Base-by-base conservation (phyloP, 2,113 vertebrate genomes). In the Carettochelys insculpta region DNA sequence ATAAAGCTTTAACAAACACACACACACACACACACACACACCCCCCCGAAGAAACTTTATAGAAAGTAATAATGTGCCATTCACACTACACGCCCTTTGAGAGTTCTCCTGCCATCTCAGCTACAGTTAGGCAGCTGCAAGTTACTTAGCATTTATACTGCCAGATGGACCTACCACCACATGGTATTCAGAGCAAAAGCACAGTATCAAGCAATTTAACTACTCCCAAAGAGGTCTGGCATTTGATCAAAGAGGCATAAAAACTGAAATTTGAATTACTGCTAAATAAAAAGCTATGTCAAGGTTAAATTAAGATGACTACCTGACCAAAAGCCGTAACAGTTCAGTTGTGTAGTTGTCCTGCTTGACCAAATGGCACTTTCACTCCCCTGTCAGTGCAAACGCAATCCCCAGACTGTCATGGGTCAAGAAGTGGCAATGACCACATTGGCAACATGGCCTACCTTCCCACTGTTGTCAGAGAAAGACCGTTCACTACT, bases 41-140 rank as follows among this genome's bases (percentile, higher is more conserved):
- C n/a, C n/a, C n/a, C n/a, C 83, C 75, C 91, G 90, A n/a, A 78
- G 90, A 86, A 93, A 96, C 92, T 96, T 97, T 94, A 95, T 16
- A n/a, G 2, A 92, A 94, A 87, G 45, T 84, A 95, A 90, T 76
- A 68, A 45, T 84, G 87, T 89, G 85, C 51, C 78, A 95, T 86
- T 95, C 92, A 34, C 24, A 90, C 65, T 38, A 38, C 76, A 80
- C 88, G 85, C 86, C 93, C 89, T 86, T 82, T 79, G 58, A 94
- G 61, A 92, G 87, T 53, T 5, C 29, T 47, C 87, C 31, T 65
- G 58, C 16, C 27, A 27, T 54, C n/a, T 79, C 38, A 11, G 58
- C 34, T 31, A 65, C 34, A 65, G 19, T 65, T 65, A 65, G n/a
- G 31, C 34, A n/a, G 58, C 58, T 34, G 31, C 58, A 34, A 65